These are phyloP conservation scores for Heteromormyrus szaboi DNA, from an alignment of 2,797 vertebrate genomes.

Conservation along the genomic window DNA sequence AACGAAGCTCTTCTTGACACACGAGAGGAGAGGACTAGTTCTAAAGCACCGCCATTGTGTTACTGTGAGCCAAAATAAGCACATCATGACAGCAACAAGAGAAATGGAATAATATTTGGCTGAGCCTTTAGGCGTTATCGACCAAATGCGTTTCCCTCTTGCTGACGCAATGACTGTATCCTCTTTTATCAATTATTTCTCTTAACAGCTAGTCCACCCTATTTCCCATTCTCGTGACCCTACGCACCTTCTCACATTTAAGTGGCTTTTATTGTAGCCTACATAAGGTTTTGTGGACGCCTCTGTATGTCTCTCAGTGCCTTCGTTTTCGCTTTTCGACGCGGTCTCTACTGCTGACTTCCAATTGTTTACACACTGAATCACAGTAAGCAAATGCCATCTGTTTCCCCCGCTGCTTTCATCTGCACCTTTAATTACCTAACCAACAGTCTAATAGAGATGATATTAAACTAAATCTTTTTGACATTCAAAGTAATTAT, in stretches of 20 bases:
- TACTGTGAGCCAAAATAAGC: slow-evolving; percentile 6
- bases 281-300: background rate
- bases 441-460: slow-evolving; percentile 97
- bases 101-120: background rate
- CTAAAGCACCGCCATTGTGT: background rate
- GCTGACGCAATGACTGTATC: background rate
- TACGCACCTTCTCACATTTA: slow-evolving; percentile 22
- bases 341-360: slow-evolving; percentile 66
- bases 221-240: slow-evolving; percentile 11
- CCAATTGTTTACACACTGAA: slow-evolving; percentile 91
- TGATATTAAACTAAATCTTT: slow-evolving; percentile 99
- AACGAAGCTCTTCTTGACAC: background rate
- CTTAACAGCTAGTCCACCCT: background rate
- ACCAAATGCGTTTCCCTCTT: background rate
- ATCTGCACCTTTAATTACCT: slow-evolving; percentile 98
- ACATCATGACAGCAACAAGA: slow-evolving; percentile 7
- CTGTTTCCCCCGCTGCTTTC: slow-evolving; percentile 91
- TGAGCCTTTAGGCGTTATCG: background rate
- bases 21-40: background rate
- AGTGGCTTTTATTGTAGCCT: background rate
- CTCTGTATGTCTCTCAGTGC: slow-evolving; percentile 44
- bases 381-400: slow-evolving; percentile 98
- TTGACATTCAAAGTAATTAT: slow-evolving; percentile 99
- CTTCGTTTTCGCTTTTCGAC: slow-evolving; percentile 47
- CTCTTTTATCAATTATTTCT: slow-evolving; percentile 3